phyloP scores from a whole-genome alignment of 1,140 invertebrate genomes.

The Apis mellifera region DNA sequence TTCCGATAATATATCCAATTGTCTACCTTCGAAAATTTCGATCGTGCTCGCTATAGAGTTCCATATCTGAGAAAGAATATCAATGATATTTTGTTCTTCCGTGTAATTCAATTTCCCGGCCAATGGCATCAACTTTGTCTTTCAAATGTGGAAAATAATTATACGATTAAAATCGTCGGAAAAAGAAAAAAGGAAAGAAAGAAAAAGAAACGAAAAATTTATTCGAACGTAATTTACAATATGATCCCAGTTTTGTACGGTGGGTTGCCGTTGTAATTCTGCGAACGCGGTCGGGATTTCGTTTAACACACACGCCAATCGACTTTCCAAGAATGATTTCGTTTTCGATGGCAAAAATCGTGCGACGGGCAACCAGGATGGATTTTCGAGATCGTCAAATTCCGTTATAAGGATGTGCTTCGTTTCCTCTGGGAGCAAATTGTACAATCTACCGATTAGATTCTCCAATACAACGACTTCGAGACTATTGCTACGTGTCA shows the following conservation, averaged over 20 bases:
- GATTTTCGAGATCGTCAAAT: constrained; percentile 58
- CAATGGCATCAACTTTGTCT: constrained; percentile 61
- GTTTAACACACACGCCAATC: constrained; percentile 3
- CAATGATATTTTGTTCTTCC: constrained; percentile 50
- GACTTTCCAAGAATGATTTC: constrained; percentile 51
- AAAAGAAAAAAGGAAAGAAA: neutral
- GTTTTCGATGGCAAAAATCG: constrained; percentile 49
- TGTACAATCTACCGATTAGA: constrained; percentile 70
- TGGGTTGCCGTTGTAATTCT: constrained; percentile 61
- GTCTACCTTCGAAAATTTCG: constrained; percentile 64
- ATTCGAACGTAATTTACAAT: constrained; percentile 59
- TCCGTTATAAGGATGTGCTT: constrained; percentile 61
- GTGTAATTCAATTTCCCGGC: constrained; percentile 44
- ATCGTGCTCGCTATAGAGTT: constrained; percentile 63
- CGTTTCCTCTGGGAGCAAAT: constrained; percentile 63
- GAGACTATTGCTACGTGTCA: constrained; percentile 57
- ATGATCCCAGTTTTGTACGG: constrained; percentile 63
- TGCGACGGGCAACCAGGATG: constrained; percentile 43
- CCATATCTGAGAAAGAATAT: constrained; percentile 68
- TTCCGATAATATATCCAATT: constrained; percentile 62
- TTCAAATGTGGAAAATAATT: neutral
- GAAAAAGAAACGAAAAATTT: neutral
- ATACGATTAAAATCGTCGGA: neutral
- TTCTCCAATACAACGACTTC: constrained; percentile 67
- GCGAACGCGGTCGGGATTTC: constrained; percentile 55